Evolutionary conservation across 1,140 invertebrate species (phyloP).

Genomic region (Camponotus floridanus): DNA sequence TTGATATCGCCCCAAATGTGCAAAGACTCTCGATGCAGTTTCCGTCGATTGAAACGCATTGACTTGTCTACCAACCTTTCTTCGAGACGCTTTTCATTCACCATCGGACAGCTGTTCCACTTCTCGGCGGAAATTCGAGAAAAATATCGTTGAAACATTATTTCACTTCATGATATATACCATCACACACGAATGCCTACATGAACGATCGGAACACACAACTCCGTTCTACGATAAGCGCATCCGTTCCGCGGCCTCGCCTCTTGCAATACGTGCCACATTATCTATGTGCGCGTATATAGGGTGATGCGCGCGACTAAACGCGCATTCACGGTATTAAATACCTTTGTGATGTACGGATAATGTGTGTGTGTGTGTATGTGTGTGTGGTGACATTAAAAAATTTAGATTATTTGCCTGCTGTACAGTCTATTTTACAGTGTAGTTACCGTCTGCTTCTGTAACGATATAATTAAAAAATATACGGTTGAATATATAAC

Average conservation of each 20-base stretch:
- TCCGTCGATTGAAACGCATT: slow-evolving; percentile 21
- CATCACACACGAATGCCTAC: slow-evolving; percentile 47
- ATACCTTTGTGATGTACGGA: slow-evolving; percentile 25
- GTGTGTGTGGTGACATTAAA: not conserved
- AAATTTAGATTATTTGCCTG: not conserved
- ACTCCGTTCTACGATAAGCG: slow-evolving; percentile 35
- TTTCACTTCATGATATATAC: slow-evolving; percentile 43
- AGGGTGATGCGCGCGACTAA: slow-evolving; percentile 38
- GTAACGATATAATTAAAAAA: not conserved
- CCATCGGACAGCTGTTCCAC: slow-evolving; percentile 49
- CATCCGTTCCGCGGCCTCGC: slow-evolving; percentile 50
- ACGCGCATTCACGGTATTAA: slow-evolving; percentile 16
- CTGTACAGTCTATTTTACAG: not conserved
- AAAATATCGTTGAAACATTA: slow-evolving; percentile 57
- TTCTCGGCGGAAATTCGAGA: slow-evolving; percentile 47
- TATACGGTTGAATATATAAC: too few species aligned
- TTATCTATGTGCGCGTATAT: slow-evolving; percentile 46
- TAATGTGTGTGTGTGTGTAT: not conserved
- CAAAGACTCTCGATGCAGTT: slow-evolving; percentile 27
- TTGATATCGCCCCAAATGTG: slow-evolving; percentile 14
- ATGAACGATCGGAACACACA: slow-evolving; percentile 50
- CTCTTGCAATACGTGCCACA: slow-evolving; percentile 61
- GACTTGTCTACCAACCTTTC: slow-evolving; percentile 11
- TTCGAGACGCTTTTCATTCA: slow-evolving; percentile 44
- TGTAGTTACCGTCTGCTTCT: not conserved